A percentile compares a stretch with the other conserved stretches of the same genome.
Conservation (phyloP, 2,797 vertebrate genomes). For the Hyperoplus immaculatus region DNA sequence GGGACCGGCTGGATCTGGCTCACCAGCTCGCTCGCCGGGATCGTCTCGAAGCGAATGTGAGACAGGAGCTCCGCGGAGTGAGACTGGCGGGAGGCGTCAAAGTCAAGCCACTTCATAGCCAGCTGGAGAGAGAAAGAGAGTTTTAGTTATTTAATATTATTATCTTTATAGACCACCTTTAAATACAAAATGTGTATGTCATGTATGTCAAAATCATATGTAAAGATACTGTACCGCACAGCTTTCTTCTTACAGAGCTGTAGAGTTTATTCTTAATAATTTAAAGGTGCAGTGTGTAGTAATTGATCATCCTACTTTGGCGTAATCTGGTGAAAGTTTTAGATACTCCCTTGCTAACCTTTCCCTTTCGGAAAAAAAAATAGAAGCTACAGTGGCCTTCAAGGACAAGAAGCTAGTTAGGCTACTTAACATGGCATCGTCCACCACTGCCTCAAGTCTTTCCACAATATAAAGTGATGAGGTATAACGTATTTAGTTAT, state of each 20-base stretch:
- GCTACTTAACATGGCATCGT: too few relatives aligned
- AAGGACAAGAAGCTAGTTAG: too few relatives aligned
- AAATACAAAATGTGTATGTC: not conserved
- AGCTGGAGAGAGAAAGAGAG: conserved; percentile 67
- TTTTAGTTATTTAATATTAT: not conserved
- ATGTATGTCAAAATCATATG: too few relatives aligned
- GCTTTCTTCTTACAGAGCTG: not conserved
- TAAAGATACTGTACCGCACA: too few relatives aligned
- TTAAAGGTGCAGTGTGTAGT: not conserved
- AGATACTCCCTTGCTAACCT: too few relatives aligned
- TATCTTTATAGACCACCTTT: not conserved
- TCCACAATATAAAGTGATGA: too few relatives aligned
- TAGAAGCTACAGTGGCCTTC: too few relatives aligned
- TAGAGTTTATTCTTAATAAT: not conserved
- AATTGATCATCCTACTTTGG: too few relatives aligned
- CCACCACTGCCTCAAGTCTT: too few relatives aligned
- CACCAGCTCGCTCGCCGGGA: conserved; percentile 89
- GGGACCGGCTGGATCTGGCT: conserved; percentile 89
- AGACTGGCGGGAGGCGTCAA: conserved; percentile 82
- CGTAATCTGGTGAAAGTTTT: too few relatives aligned
- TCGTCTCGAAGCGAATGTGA: conserved; percentile 88
- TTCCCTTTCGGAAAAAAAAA: too few relatives aligned
- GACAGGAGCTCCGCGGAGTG: conserved; percentile 87
- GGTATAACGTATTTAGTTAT: too few relatives aligned
- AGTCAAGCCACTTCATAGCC: conserved; percentile 90